Evolutionary conservation across 2,797 vertebrate genomes (phyloP), one percentile per base, ranked within the genome.

Genomic region (Trichosurus vulpecula): DNA sequence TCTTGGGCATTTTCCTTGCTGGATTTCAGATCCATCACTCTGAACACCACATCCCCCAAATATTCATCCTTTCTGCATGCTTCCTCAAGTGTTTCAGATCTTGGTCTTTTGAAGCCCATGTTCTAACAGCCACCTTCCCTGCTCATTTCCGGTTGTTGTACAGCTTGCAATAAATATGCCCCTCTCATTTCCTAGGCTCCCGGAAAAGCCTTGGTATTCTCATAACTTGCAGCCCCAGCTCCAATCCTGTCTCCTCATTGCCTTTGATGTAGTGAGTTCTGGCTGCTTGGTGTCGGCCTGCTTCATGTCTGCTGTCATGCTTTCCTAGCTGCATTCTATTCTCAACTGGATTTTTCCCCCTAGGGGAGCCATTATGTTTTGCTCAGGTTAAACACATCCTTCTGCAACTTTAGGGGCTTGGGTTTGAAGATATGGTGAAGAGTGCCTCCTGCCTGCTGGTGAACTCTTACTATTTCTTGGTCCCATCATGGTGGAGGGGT

Each of bases 361-460:
- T 90, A 54, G 14, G 27, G 52, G 52, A 93, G 87, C 47, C n/a
- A 47, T 53, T 51, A 29, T 35, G 19, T 92, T 89, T n/a, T 57
- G 55, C 89, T 94, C 81, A 97, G 92, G 56, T 53, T 61, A 54
- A 66, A 47, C 13, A n/a, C 14, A 54, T n/a, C 29, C 9, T 91
- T 90, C 74, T 91, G 81, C 91, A 97, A 92, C 9, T 57, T 3
- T 0, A 93, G 90, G 53, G 10, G 52, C n/a, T 93, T 97, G 96
- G 52, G 58, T n/a, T 96, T 94, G 35, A 53, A 12, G 89, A n/a
- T n/a, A 97, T 94, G 95, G 96, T 98, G 98, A 98, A 98, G 96
- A 98, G 92, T 98, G 98, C 98, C 98, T 99, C 98, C 98, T 98
- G 97, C 97, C 97, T 99, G 96, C 97, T 99, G 97, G 98, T 98